Evolutionary conservation across 2,113 vertebrate species (phyloP), one percentile per base, ranked within the genome.

Genomic region (Pholis gunnellus): DNA sequence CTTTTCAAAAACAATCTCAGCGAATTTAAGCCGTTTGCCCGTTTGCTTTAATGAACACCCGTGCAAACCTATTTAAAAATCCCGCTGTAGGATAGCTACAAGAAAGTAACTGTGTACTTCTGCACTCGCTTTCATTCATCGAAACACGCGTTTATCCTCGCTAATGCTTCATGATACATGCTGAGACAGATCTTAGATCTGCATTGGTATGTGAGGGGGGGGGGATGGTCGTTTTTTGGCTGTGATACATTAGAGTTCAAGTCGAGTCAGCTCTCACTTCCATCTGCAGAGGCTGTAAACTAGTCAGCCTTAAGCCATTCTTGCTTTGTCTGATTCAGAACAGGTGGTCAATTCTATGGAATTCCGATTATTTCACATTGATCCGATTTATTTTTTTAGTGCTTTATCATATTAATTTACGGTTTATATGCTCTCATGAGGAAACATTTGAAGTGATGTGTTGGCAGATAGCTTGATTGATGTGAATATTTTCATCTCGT

Each of bases 141-240:
- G 69, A 60, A 85, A 67, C 59, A 61, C 61, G 25, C 50, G 20
- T 46, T 75, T 60, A 38, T 85, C 65, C 40, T 82, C n/a, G n/a
- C n/a, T n/a, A n/a, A n/a, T n/a, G n/a, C n/a, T n/a, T n/a, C n/a
- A n/a, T n/a, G n/a, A 84, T 87, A 75, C 92, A 66, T 92, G 95
- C 93, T 94, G 85, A 84, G 93, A 88, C 94, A 94, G 86, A 94
- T 93, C 89, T 84, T 20, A 83, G 75, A 83, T 89, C 77, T 75
- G 81, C 85, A 83, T 42, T 88, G 95, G 94, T 94, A 95, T 95
- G 94, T 87, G 88, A 84, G 75, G 48, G 36, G 44, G 77, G 64
- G 50, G 46, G 44, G 42, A 67, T 68, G 36, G 64, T 57, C 6
- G 59, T 31, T 79, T 59, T 83, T 74, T 87, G 84, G 78, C 84